These are phyloP conservation scores for Heliconius sara DNA, from an alignment of 2,888 invertebrate species.

Conservation along the genomic window DNA sequence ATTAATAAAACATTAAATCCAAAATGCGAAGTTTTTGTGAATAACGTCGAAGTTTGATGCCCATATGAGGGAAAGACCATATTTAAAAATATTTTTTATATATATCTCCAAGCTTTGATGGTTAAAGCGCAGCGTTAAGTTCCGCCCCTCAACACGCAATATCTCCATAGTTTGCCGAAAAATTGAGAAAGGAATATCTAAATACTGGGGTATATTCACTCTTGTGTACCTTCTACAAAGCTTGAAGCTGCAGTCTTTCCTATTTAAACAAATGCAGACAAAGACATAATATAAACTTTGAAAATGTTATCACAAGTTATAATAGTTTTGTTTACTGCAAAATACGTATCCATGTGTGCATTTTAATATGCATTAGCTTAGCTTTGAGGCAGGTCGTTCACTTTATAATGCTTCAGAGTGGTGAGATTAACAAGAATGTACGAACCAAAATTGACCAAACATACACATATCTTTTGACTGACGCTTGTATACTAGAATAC, in stretches of 20 bases:
- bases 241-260: neutral
- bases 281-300: conserved; percentile 4
- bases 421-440: conserved; percentile 10
- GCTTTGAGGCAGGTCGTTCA: conserved; percentile 24
- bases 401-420: conserved; percentile 16
- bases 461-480: neutral
- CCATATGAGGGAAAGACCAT: neutral
- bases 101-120: neutral
- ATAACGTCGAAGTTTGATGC: neutral
- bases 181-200: no score
- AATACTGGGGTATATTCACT: no score
- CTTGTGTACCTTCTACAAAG: neutral
- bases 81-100: neutral
- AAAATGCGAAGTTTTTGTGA: neutral
- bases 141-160: neutral
- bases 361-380: conserved; percentile 25
- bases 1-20: neutral
- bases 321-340: conserved; percentile 20
- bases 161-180: no score
- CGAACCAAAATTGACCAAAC: conserved; percentile 12
- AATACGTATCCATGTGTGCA: neutral
- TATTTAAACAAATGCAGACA: neutral
- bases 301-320: conserved; percentile 6
- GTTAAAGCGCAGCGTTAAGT: neutral
- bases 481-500: neutral